These are phyloP conservation scores for Anoplophora glabripennis DNA, from an alignment of 1,140 invertebrate species.

Conservation along the genomic window DNA sequence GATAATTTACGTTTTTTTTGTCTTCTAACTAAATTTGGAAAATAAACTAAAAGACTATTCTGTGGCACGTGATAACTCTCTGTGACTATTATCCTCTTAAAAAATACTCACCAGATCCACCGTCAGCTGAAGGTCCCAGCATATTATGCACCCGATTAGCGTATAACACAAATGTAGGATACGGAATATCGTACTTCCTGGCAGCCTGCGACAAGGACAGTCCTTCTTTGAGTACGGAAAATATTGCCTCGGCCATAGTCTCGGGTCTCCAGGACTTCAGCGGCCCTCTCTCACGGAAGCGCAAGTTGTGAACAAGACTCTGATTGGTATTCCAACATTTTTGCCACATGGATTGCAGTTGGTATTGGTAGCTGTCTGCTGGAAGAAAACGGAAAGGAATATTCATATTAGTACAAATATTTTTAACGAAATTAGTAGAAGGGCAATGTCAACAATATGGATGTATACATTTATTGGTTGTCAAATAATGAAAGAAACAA, in stretches of 20 bases:
- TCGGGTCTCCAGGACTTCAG: slow-evolving; percentile 90
- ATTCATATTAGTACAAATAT: slow-evolving; percentile 6
- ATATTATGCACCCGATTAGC: slow-evolving; percentile 91
- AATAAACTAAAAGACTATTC: no score
- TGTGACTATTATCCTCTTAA: no score
- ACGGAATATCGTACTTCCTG: slow-evolving; percentile 89
- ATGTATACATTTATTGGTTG: no score
- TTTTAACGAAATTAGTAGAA: no score
- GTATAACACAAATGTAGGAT: slow-evolving; percentile 91
- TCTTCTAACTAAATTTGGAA: no score
- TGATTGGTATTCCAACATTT: slow-evolving; percentile 92
- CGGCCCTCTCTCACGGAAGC: slow-evolving; percentile 87
- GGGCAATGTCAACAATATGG: no score
- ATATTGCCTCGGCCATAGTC: slow-evolving; percentile 91
- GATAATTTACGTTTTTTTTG: no score
- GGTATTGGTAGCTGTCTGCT: slow-evolving; percentile 92
- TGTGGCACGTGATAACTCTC: no score
- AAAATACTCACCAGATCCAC: slow-evolving; percentile 69
- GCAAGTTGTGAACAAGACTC: slow-evolving; percentile 79
- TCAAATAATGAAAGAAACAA: no score
- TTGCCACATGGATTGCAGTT: slow-evolving; percentile 91
- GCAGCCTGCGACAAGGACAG: slow-evolving; percentile 84
- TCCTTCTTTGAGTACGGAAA: slow-evolving; percentile 87
- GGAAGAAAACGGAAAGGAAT: slow-evolving; percentile 47
- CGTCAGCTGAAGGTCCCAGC: slow-evolving; percentile 84